Percentiles rank a stretch among this genome's conserved stretches.
Conservation (phyloP, 1,140 invertebrate species). For the Meteorus sp. region DNA sequence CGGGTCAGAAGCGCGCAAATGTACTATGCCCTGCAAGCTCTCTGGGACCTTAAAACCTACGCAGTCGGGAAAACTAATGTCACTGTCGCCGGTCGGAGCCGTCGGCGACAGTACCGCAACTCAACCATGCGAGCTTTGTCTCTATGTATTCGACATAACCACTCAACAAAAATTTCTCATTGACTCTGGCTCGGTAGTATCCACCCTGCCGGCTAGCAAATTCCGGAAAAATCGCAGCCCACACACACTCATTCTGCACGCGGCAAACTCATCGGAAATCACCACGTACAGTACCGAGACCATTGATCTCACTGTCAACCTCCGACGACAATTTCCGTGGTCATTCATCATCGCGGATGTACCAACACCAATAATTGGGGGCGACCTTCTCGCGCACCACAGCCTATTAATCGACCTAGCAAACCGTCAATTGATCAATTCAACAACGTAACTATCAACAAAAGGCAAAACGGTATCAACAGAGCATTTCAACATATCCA, state of each 20-base stretch:
- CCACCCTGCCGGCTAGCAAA: constrained; percentile 8
- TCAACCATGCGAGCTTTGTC: constrained; percentile 9
- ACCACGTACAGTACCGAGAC: constrained; percentile 16
- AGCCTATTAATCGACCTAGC: constrained; percentile 23
- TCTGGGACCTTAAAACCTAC: neutral
- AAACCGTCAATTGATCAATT: constrained; percentile 14
- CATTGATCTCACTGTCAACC: constrained; percentile 11
- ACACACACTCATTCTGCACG: constrained; percentile 8
- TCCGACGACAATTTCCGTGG: constrained; percentile 21
- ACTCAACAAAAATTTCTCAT: constrained; percentile 1
- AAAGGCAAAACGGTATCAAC: constrained; percentile 10
- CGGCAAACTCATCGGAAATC: constrained; percentile 26
- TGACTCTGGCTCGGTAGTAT: constrained; percentile 13
- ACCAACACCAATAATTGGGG: constrained; percentile 19
- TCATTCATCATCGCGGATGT: constrained; percentile 26
- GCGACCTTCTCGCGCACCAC: constrained; percentile 18
- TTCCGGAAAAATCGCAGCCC: constrained; percentile 2
- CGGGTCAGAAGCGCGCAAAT: neutral
- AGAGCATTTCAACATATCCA: constrained; percentile 2
- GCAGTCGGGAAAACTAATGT: constrained; percentile 6
- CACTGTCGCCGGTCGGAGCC: constrained; percentile 3
- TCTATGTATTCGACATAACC: constrained; percentile 1
- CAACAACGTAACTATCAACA: constrained; percentile 4
- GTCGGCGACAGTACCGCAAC: constrained; percentile 8
- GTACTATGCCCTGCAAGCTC: neutral